Evolutionary conservation across 2,113 vertebrate species (phyloP), one percentile per base, ranked within the genome.

Genomic region (Myotis davidii): DNA sequence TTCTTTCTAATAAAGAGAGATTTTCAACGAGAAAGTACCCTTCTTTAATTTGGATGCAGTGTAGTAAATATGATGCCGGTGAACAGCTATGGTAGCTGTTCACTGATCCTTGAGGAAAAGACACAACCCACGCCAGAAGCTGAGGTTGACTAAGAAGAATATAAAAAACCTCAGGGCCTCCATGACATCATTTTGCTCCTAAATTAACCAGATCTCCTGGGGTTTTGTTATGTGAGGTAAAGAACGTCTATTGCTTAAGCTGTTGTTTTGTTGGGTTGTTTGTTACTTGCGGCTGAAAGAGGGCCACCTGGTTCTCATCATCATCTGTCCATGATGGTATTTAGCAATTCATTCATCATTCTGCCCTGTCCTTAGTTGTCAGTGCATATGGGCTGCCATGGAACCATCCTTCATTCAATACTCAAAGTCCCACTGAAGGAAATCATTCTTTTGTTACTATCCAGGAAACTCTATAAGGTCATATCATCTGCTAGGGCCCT

Each of bases 311-410:
- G 21, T 86, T 84, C 84, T 74, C 56, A 93, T 91, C 65, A 95
- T 79, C 67, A 91, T 65, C 95, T 81, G 65, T 74, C 84, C 84
- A 18, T 64, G 56, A 83, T 96, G 84, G 56, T 76, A 79, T 69
- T 91, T 78, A 65, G 79, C 50, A 25, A 94, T 70, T 37, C 79
- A 97, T 96, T 64, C 94, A 76, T 94, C 78, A 91, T 91, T 23
- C 50, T 56, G 29, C n/a, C 34, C 2, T 69, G 73, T 56, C 45
- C 37, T 81, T 79, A 78, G 54, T 10, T 88, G 21, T 74, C 74
- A 73, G 14, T 73, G 39, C 39, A 88, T 88, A 64, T 74, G 64
- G 39, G 65, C 39, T 94, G 10, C 48, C 48, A 69, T 39, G 34
- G 73, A 91, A 56, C 92, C 73, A 93, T 92, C 52, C 45, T 65